Conservation (phyloP, 2,888 invertebrate genomes). For the Sarcophaga variegata region DNA sequence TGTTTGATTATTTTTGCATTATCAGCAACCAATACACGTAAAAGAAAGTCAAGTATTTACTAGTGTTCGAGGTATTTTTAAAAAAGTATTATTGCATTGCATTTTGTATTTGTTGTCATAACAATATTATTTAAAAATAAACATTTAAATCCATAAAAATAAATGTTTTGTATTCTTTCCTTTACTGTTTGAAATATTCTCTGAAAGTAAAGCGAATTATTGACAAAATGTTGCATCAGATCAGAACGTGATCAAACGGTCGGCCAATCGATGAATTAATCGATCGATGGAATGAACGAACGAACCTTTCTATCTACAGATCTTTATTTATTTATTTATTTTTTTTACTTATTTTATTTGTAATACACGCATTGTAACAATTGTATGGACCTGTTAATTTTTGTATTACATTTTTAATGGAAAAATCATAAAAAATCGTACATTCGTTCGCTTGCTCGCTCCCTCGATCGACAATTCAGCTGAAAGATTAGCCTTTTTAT, state of each 20-base stretch:
- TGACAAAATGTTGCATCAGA: constrained; percentile 46
- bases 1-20: constrained; percentile 1
- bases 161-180: neutral
- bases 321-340: neutral
- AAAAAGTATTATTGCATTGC: constrained; percentile 12
- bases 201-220: constrained; percentile 48
- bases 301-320: constrained; percentile 29
- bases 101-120: constrained; percentile 6
- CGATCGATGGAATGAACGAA: constrained; percentile 13
- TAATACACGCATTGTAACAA: constrained; percentile 6
- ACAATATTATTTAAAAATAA: constrained; percentile 45
- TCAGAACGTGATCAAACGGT: constrained; percentile 62
- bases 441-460: neutral
- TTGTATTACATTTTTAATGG: constrained; percentile 6
- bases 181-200: constrained; percentile 24
- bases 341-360: neutral
- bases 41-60: constrained; percentile 48
- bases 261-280: constrained; percentile 3
- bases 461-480: neutral
- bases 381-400: neutral
- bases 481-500: constrained; percentile 31
- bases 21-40: constrained; percentile 31
- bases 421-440: neutral
- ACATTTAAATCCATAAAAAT: constrained; percentile 52
- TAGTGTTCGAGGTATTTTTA: constrained; percentile 40